phyloP scores from a whole-genome alignment of 1,140 invertebrate genomes.

The Zaprionus vittiger region DNA sequence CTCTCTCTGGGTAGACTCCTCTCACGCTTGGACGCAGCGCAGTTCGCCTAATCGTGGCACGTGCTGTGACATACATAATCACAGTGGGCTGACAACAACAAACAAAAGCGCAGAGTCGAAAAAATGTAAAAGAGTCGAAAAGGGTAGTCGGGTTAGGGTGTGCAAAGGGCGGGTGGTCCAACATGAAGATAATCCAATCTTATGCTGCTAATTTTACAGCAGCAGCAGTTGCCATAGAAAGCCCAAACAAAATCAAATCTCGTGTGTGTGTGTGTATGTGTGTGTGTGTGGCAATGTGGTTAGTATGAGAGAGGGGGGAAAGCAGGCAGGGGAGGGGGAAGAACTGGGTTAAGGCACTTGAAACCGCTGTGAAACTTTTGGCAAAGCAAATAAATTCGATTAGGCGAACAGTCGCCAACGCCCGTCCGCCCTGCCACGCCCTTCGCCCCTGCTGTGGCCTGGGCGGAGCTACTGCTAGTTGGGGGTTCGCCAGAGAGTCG shows the following conservation, averaged over 20 bases:
- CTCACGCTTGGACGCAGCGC: conserved; percentile 68
- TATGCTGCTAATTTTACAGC: conserved; percentile 82
- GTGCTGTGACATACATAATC: conserved; percentile 78
- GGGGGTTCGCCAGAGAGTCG: conserved; percentile 6
- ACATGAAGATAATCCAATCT: conserved; percentile 80
- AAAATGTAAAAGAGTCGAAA: conserved; percentile 32
- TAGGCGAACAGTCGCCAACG: conserved; percentile 51
- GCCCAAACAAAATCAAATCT: conserved; percentile 73
- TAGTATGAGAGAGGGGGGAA: conserved; percentile 1
- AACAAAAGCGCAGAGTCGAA: conserved; percentile 25
- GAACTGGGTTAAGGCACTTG: conserved; percentile 36
- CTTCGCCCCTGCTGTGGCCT: not conserved
- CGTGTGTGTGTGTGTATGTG: conserved; percentile 60
- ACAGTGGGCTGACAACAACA: conserved; percentile 55
- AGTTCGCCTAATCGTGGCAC: conserved; percentile 80
- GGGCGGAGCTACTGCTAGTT: conserved; percentile 43
- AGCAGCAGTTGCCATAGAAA: conserved; percentile 57
- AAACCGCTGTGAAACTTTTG: conserved; percentile 67
- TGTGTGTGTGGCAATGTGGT: conserved; percentile 73
- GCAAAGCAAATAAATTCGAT: conserved; percentile 78
- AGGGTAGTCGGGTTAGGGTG: conserved; percentile 24
- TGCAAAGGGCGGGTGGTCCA: conserved; percentile 20
- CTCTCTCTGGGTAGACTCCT: conserved; percentile 20
- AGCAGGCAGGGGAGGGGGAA: not conserved
- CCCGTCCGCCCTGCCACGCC: not conserved